Evolutionary conservation across 64 coral and sea anemone species (phyloP), one percentile per base, ranked within the genome.

Genomic region (Actinia equina): DNA sequence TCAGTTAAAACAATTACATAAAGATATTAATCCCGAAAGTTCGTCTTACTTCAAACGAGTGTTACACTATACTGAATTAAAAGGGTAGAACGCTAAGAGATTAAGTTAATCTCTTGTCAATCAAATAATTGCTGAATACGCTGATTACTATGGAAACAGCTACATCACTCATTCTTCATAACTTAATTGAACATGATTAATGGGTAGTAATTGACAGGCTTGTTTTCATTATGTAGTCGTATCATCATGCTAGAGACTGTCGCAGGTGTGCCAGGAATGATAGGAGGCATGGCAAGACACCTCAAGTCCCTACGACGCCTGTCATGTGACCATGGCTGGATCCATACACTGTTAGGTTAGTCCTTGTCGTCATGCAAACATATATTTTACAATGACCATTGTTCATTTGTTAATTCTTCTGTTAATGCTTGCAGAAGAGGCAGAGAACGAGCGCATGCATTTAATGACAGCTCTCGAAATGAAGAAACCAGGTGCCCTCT

Each of bases 211-310:
- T 37, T 37, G 30, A 37, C 30, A 37, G 30, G 30, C 30, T 37
- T 37, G 30, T 37, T 37, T 49, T 49, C 46, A 49, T 49, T 69
- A 84, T 71, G 16, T 19, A 99, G 97, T 82, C 97, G 97, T 71
- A 95, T 99, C 85, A 99, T 99, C 64, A 93, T 99, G 90, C 87
- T 99, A n/a, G 97, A 99, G 61, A 99, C 97, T 58, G 76, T 99
- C 30, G 97, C 97, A 37, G 97, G 97, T 77, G 97, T 99, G 2
- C 97, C 97, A 41, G 97, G 97, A 9, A 99, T 99, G 97, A 93
- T 99, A 15, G 90, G 85, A 18, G 97, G 93, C 14, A 99, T 99
- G 97, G 91, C 94, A 59, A 86, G 97, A 20, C 97, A 99, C 62
- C 94, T 99, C 84, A 89, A 99, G 60, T 99, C 97, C 1, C 84